phyloP scores from a whole-genome alignment of 2,797 vertebrate species.

The Schizothorax lantsangensis region DNA sequence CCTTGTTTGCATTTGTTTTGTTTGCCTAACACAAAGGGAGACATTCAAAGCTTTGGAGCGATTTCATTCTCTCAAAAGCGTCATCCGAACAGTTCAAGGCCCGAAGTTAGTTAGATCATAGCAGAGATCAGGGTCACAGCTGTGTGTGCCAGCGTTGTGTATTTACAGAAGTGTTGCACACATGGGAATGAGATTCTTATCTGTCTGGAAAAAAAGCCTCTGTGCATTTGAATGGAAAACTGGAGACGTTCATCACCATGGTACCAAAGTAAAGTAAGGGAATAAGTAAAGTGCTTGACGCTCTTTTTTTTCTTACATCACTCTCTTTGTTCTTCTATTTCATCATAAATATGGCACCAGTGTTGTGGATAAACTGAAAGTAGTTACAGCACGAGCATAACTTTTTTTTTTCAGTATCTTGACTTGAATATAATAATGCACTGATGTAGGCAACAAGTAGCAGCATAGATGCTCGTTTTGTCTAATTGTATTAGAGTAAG shows the following conservation, averaged over 20 bases:
- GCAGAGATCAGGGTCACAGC: slow-evolving; percentile 34
- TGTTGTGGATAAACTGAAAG: neutral
- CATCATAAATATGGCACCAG: neutral
- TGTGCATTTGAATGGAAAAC: slow-evolving; percentile 22
- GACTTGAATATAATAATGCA: neutral
- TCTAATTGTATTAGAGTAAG: neutral
- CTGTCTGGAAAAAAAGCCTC: neutral
- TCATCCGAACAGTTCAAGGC: neutral
- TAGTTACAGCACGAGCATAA: neutral
- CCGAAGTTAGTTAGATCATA: neutral
- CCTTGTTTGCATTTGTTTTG: neutral
- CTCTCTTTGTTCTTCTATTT: neutral
- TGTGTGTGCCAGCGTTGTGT: slow-evolving; percentile 3
- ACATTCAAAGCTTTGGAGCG: slow-evolving; percentile 1
- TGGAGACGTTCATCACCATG: neutral
- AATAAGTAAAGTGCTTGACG: neutral
- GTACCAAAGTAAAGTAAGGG: neutral
- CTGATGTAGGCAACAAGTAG: neutral
- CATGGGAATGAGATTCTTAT: slow-evolving; percentile 35
- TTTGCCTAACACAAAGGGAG: slow-evolving; percentile 1
- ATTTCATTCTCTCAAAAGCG: slow-evolving; percentile 6
- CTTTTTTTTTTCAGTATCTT: neutral
- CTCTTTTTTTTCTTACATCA: slow-evolving; percentile 4
- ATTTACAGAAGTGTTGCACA: slow-evolving; percentile 25
- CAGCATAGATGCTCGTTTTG: neutral